Base-by-base conservation (phyloP, 1,140 invertebrate genomes). In the Oedothorax gibbosus region DNA sequence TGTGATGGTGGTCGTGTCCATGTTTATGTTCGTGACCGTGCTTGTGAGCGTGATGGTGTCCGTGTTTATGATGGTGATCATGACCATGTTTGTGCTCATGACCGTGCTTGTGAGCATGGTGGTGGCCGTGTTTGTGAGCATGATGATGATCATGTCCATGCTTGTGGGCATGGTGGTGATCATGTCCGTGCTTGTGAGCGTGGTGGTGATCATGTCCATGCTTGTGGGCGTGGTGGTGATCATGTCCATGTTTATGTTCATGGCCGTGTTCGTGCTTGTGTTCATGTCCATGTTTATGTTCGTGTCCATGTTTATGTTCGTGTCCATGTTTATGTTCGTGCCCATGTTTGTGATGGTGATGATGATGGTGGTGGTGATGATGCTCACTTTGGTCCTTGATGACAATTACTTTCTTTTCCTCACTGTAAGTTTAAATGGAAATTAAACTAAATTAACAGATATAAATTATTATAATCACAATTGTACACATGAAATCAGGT, bases 291-390 rank as follows among this genome's bases (percentile, higher is more conserved):
- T 79, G 77, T 8, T 51, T 50, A 50, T 80, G 77, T 15, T 69
- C 51, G 20, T 80, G 77, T 0, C 18, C 65, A 68, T 80, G 77
- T 15, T 56, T 35, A 9, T 80, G 77, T 14, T 80, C 49, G 15
- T 80, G 77, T 9, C 49, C 64, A 35, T 80, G 77, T 12, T 65
- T 57, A 56, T 83, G 80, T 56, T 65, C 51, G 35, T 83, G 80
- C n/a, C 75, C n/a, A 75, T 83, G 80, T 11, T 83, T 57, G 11
- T 83, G 80, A 15, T 81, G 79, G 18, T 81, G 79, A 12, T 81
- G 69, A 14, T 83, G 80, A 15, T 81, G 79, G 18, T 81, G 79
- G 9, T 81, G 79, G 51, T 81, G 79, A 54, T 81, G 79, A 60
- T 81, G 79, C 35, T 81, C 79, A 14, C 51, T 69, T 60, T 81